phyloP scores from a whole-genome alignment of 2,888 invertebrate species.

The Liodrosophila aerea region DNA sequence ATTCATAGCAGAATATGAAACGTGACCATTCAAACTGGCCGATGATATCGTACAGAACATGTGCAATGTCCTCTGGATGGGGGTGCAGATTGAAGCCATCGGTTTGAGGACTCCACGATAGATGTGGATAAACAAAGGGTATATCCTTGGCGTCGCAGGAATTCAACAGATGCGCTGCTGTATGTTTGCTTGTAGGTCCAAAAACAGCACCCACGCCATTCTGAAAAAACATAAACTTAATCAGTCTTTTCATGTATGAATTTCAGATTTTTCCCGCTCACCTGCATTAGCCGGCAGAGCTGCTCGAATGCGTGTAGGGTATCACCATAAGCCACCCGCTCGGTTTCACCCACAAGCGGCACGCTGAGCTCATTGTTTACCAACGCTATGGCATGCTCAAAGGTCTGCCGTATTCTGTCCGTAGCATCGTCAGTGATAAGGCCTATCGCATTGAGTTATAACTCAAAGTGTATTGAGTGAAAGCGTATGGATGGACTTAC shows the following conservation, averaged over 20 bases:
- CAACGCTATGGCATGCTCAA: slow-evolving; percentile 77
- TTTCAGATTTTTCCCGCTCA: slow-evolving; percentile 52
- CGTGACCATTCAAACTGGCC: slow-evolving; percentile 90
- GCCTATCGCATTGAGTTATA: slow-evolving; percentile 56
- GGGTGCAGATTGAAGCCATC: slow-evolving; percentile 88
- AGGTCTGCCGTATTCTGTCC: slow-evolving; percentile 70
- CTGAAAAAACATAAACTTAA: slow-evolving; percentile 71
- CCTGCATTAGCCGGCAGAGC: slow-evolving; percentile 84
- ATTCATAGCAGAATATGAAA: slow-evolving; percentile 89
- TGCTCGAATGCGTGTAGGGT: slow-evolving; percentile 83
- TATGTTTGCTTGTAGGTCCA: slow-evolving; percentile 88
- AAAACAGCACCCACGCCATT: slow-evolving; percentile 91
- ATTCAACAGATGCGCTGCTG: slow-evolving; percentile 90
- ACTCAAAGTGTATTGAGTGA: not conserved
- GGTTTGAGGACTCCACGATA: slow-evolving; percentile 84
- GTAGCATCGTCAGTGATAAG: slow-evolving; percentile 76
- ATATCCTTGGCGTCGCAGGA: slow-evolving; percentile 92
- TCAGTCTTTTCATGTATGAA: not conserved
- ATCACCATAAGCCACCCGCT: slow-evolving; percentile 83
- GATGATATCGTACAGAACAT: slow-evolving; percentile 88
- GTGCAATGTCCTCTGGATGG: slow-evolving; percentile 84
- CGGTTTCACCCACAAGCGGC: slow-evolving; percentile 67
- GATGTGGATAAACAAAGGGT: slow-evolving; percentile 91
- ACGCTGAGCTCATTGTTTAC: slow-evolving; percentile 76
- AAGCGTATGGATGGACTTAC: slow-evolving; percentile 38